phyloP scores from a whole-genome alignment of 2,113 vertebrate genomes.

The Polypterus senegalus region DNA sequence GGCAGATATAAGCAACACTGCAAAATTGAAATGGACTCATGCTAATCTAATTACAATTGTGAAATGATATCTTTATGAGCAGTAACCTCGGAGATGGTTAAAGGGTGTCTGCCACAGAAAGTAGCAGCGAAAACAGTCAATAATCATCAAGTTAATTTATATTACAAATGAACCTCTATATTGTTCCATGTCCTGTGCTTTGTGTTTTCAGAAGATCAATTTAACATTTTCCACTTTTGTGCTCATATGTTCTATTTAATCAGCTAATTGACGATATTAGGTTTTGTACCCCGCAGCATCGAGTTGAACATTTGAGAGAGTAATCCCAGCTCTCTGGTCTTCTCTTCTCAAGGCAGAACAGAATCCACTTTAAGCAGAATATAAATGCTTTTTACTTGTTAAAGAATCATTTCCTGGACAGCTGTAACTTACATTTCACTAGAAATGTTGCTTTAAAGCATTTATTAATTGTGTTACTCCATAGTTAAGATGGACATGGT shows the following conservation, averaged over 20 bases:
- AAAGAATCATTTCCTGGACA: too few relatives aligned
- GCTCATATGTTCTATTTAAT: not conserved
- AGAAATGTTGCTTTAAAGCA: too few relatives aligned
- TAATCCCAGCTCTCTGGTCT: not conserved
- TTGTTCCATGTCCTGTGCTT: conserved; percentile 18
- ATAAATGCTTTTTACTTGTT: too few relatives aligned
- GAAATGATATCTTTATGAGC: conserved; percentile 21
- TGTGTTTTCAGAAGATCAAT: conserved; percentile 22
- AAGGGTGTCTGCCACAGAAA: conserved; percentile 23
- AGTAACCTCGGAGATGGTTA: conserved; percentile 16
- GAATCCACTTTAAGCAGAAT: too few relatives aligned
- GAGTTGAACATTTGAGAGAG: not conserved
- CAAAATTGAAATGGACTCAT: conserved; percentile 23
- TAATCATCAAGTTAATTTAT: conserved; percentile 32
- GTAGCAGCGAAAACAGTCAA: conserved; percentile 26
- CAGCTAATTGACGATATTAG: not conserved
- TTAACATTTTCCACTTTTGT: conserved; percentile 9
- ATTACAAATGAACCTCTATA: conserved; percentile 23
- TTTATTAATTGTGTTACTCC: too few relatives aligned
- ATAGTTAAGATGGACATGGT: too few relatives aligned
- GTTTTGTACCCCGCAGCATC: not conserved
- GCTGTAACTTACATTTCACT: too few relatives aligned
- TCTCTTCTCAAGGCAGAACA: too few relatives aligned
- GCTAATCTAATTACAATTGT: conserved; percentile 26
- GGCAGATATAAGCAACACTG: conserved; percentile 29